Conservation (phyloP, 2,113 vertebrate genomes). For the Ailurus styani region DNA sequence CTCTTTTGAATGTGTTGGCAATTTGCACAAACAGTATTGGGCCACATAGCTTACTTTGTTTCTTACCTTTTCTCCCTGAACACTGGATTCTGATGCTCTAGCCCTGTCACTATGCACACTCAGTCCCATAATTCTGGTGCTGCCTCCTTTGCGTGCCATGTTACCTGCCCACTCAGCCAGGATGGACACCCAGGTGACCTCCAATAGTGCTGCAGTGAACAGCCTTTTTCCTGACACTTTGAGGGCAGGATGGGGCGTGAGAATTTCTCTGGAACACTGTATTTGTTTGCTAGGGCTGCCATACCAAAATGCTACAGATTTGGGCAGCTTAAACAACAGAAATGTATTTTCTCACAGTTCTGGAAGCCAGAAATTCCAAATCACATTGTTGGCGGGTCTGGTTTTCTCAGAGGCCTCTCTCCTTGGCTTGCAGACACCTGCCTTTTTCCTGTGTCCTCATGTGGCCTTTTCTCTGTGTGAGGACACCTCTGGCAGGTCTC, state of each 20-base stretch:
- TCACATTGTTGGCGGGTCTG: background rate
- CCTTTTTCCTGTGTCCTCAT: background rate
- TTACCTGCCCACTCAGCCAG: background rate
- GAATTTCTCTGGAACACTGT: background rate
- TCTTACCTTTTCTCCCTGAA: background rate
- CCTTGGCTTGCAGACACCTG: background rate
- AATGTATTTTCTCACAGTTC: background rate
- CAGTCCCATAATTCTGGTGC: background rate
- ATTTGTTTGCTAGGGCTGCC: background rate
- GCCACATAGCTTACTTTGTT: background rate
- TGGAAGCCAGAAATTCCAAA: background rate
- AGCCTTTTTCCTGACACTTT: background rate
- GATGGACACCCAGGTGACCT: background rate
- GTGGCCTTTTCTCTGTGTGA: background rate
- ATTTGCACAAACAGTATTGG: background rate
- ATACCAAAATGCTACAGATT: background rate
- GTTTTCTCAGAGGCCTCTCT: background rate
- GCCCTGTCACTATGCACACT: background rate
- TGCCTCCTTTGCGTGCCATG: background rate
- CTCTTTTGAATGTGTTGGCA: background rate
- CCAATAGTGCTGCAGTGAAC: background rate
- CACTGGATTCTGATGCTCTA: background rate
- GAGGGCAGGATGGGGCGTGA: background rate
- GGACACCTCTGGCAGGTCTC: background rate
- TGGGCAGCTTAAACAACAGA: background rate